Conservation (phyloP, 2,113 vertebrate genomes). For the Loxodonta africana region DNA sequence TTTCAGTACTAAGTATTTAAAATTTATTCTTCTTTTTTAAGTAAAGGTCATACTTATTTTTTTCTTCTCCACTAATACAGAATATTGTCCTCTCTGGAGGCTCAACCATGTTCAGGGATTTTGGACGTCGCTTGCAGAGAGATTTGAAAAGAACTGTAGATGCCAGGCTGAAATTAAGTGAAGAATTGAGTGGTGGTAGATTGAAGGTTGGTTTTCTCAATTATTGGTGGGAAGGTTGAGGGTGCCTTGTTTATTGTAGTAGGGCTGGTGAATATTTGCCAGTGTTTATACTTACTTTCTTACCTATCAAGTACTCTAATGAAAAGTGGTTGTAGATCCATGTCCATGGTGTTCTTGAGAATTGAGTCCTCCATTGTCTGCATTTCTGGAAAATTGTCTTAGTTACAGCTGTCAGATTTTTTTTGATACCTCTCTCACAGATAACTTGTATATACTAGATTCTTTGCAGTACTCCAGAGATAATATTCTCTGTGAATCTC, state of each 20-base stretch:
- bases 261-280: neutral
- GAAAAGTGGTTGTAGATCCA: neutral
- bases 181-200: slow-evolving; percentile 98
- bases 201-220: slow-evolving; percentile 91
- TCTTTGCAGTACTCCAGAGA: neutral
- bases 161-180: slow-evolving; percentile 97
- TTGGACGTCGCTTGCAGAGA: slow-evolving; percentile 97
- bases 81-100: slow-evolving; percentile 98
- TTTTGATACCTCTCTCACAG: neutral
- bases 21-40: slow-evolving; percentile 26
- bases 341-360: neutral
- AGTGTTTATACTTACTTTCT: slow-evolving; percentile 1
- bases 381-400: slow-evolving; percentile 25
- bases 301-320: neutral
- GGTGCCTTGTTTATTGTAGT: neutral
- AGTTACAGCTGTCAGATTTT: neutral
- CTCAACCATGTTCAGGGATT: slow-evolving; percentile 99
- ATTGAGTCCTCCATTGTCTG: neutral
- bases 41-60: slow-evolving; percentile 40
- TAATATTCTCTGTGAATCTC: neutral
- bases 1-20: slow-evolving; percentile 34
- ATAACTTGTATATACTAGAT: neutral
- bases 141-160: slow-evolving; percentile 98
- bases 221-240: slow-evolving; percentile 24
- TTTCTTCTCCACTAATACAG: slow-evolving; percentile 81